Evolutionary conservation across 2,797 vertebrate species (phyloP).

Genomic region (Sebastolobus alascanus): DNA sequence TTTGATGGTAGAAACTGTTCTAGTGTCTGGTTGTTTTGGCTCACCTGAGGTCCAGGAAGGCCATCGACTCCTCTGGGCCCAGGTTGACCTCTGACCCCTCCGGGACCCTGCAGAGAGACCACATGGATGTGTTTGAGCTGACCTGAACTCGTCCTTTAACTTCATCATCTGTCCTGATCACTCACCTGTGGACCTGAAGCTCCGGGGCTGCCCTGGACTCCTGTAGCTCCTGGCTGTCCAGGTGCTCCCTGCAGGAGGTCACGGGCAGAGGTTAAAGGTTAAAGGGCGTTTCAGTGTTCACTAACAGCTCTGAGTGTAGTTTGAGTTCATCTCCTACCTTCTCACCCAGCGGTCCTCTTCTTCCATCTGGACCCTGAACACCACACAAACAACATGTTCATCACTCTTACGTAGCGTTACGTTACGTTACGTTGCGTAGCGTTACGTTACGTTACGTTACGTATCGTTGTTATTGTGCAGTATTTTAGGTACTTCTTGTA

Average conservation of each 20-base stretch:
- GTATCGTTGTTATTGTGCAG: no score
- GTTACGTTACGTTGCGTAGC: no score
- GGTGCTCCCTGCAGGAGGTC: background rate
- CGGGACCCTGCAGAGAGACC: conserved; percentile 81
- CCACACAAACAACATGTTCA: background rate
- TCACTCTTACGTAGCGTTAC: background rate
- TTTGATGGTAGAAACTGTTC: no score
- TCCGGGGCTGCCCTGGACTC: background rate
- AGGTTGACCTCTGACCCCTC: conserved; percentile 81
- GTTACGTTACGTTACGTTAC: no score
- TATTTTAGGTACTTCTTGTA: no score
- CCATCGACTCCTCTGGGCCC: conserved; percentile 84
- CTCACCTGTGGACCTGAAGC: conserved; percentile 12
- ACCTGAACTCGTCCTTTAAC: background rate
- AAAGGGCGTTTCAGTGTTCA: no score
- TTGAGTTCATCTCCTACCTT: background rate
- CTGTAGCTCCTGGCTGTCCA: background rate
- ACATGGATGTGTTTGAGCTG: background rate
- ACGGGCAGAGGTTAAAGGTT: background rate
- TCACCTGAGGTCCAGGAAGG: conserved; percentile 81
- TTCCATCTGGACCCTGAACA: conserved; percentile 6
- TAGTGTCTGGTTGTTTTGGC: no score
- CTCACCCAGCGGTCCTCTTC: background rate
- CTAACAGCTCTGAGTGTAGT: background rate
- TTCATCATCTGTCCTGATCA: background rate